These are phyloP conservation scores for Callinectes sapidus DNA, from an alignment of 2,888 invertebrate genomes.

Conservation along the genomic window DNA sequence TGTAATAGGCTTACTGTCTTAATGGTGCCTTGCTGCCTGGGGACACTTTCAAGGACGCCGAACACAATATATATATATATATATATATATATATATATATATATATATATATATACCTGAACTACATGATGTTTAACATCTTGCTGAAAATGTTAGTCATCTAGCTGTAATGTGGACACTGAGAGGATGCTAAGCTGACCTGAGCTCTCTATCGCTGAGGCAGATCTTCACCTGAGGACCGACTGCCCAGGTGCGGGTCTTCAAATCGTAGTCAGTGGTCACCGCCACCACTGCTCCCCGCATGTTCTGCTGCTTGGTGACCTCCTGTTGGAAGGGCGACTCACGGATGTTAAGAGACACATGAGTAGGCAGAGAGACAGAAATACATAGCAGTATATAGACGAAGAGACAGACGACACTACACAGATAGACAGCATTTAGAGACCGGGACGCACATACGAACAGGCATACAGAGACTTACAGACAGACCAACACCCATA, in stretches of 20 bases:
- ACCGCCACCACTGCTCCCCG: constrained; percentile 49
- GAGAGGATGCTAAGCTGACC: constrained; percentile 10
- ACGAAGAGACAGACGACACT: not conserved
- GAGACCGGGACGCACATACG: not conserved
- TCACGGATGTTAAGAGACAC: not conserved
- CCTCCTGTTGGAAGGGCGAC: constrained; percentile 24
- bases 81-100: constrained; percentile 4
- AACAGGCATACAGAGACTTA: not conserved
- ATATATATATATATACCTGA: not conserved
- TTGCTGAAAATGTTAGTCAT: not conserved
- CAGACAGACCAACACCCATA: not conserved
- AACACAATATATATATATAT: not conserved
- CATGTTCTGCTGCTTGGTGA: not conserved
- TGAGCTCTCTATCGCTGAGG: constrained; percentile 43
- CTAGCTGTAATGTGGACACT: not conserved
- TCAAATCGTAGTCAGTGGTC: constrained; percentile 47
- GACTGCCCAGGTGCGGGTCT: constrained; percentile 40
- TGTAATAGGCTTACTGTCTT: not conserved
- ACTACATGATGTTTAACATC: not conserved
- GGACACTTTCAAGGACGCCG: not conserved
- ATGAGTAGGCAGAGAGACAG: not conserved
- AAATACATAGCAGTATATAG: constrained; percentile 20
- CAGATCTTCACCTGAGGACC: constrained; percentile 61
- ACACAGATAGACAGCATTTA: not conserved
- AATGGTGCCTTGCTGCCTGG: not conserved